Percentiles rank a stretch among this genome's conserved stretches.
Evolutionary conservation across 2,113 vertebrate genomes (phyloP).

Genomic region (Dicentrarchus labrax): DNA sequence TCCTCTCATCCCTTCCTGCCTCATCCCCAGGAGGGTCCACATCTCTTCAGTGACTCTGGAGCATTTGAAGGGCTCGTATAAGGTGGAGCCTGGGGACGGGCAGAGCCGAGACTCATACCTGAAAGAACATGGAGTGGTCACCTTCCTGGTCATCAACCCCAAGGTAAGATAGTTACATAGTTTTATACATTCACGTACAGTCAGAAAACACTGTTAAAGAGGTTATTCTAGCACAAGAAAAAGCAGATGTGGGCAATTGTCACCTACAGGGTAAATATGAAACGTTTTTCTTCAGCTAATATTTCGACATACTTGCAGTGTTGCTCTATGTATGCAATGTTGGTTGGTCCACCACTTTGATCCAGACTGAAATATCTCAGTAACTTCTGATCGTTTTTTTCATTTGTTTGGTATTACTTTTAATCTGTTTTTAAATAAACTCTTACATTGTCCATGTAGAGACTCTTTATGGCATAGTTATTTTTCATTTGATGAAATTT

Average conservation of each 20-base stretch:
- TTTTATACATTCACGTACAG: background rate
- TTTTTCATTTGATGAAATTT: slow-evolving; percentile 4
- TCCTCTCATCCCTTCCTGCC: slow-evolving; percentile 15
- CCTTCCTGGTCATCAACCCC: slow-evolving; percentile 97
- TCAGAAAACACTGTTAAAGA: background rate
- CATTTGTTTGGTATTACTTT: slow-evolving; percentile 51
- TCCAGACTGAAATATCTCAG: no score
- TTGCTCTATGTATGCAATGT: no score
- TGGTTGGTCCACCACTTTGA: background rate
- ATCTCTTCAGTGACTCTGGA: slow-evolving; percentile 97
- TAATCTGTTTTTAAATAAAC: slow-evolving; percentile 70
- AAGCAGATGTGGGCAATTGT: background rate
- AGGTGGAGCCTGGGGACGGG: slow-evolving; percentile 95
- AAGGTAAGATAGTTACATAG: slow-evolving; percentile 86
- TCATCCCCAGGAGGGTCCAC: slow-evolving; percentile 92
- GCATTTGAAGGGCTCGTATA: slow-evolving; percentile 95
- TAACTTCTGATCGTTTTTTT: slow-evolving; percentile 61
- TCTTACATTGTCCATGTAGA: slow-evolving; percentile 5
- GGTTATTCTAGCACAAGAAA: no score
- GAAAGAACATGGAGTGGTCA: slow-evolving; percentile 94
- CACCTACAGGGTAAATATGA: background rate
- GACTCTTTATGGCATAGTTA: background rate
- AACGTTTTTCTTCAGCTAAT: background rate
- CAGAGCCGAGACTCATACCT: slow-evolving; percentile 94
- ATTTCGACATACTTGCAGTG: no score